These are phyloP conservation scores for Ylistrum balloti DNA, from an alignment of 1,140 invertebrate genomes.

Conservation along the genomic window DNA sequence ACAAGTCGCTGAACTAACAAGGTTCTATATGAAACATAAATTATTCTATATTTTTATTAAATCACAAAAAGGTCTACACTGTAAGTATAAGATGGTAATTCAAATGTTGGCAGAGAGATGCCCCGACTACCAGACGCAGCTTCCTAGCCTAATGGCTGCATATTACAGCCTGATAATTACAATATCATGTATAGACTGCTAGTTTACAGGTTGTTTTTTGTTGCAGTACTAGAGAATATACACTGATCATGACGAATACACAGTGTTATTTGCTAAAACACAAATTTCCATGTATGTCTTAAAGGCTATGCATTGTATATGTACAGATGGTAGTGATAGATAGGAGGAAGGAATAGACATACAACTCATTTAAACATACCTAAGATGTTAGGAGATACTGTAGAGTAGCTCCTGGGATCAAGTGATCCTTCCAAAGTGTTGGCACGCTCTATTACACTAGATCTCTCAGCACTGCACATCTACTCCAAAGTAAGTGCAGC, in stretches of 20 bases:
- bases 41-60: too few relatives aligned
- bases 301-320: slow-evolving; percentile 35
- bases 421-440: slow-evolving; percentile 4
- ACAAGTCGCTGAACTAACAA: slow-evolving; percentile 7
- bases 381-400: slow-evolving; percentile 9
- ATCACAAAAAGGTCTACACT: not conserved
- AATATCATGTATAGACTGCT: too few relatives aligned
- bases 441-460: not conserved
- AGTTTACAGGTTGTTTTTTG: not conserved
- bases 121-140: not conserved
- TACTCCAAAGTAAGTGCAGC: not conserved
- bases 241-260: too few relatives aligned
- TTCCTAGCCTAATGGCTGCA: not conserved
- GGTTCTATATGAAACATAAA: not conserved
- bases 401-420: not conserved
- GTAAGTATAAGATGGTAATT: not conserved
- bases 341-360: too few relatives aligned
- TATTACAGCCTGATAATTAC: not conserved
- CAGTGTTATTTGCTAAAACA: too few relatives aligned
- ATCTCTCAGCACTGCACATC: slow-evolving; percentile 14
- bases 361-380: slow-evolving; percentile 17
- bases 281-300: not conserved
- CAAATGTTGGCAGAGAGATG: not conserved
- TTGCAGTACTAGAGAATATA: not conserved
- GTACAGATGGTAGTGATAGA: too few relatives aligned